phyloP scores from a whole-genome alignment of 2,888 invertebrate genomes.

The Leucophenga maculata region DNA sequence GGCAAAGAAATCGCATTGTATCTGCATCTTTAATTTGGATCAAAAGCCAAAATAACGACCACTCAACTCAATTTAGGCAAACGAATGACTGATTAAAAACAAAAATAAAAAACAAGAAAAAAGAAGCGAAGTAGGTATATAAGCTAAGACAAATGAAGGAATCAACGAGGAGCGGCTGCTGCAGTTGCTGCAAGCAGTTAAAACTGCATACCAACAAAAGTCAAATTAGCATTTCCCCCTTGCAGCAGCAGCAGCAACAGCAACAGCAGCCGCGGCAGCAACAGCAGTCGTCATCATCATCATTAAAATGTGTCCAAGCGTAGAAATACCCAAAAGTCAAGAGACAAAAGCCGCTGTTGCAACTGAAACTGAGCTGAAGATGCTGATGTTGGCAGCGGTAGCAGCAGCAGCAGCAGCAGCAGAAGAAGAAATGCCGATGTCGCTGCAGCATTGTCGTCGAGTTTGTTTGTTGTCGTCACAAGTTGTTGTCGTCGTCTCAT shows the following conservation, averaged over 20 bases:
- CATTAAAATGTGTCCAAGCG: constrained; percentile 62
- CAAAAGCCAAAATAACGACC: constrained; percentile 42
- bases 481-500: background rate
- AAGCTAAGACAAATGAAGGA: constrained; percentile 4
- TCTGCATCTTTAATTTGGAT: constrained; percentile 42
- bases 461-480: too few relatives aligned
- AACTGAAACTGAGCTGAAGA: background rate
- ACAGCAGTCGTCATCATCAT: constrained; percentile 52
- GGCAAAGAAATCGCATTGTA: too few relatives aligned
- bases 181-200: constrained; percentile 35
- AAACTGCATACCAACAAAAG: constrained; percentile 55
- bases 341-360: constrained; percentile 4
- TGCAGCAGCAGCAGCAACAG: constrained; percentile 21
- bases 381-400: constrained; percentile 33
- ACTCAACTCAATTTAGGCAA: constrained; percentile 60
- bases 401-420: too few relatives aligned
- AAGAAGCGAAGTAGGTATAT: constrained; percentile 1
- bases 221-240: constrained; percentile 64
- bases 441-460: constrained; percentile 14
- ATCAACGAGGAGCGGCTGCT: constrained; percentile 14
- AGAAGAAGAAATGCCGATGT: constrained; percentile 59
- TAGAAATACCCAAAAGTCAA: constrained; percentile 47
- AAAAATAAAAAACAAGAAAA: constrained; percentile 14
- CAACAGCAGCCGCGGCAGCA: constrained; percentile 29
- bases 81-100: constrained; percentile 62